Evolutionary conservation across 2,797 vertebrate genomes (phyloP).

Genomic region (Coreius guichenoti): DNA sequence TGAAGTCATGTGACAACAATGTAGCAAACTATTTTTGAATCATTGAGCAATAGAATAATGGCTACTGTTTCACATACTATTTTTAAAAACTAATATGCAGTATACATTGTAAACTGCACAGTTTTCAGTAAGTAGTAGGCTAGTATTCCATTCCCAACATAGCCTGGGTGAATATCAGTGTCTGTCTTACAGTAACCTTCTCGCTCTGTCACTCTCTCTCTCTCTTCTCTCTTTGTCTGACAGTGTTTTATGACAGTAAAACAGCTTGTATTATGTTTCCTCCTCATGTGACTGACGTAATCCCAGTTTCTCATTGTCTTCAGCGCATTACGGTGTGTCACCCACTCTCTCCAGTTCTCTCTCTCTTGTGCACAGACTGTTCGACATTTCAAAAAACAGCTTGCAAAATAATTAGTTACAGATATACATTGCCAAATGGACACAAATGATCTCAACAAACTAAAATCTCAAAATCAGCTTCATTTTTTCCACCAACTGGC

Average conservation of each 20-base stretch:
- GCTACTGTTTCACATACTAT: conserved; percentile 25
- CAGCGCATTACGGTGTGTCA: conserved; percentile 41
- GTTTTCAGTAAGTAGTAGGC: conserved; percentile 15
- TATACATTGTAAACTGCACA: not conserved
- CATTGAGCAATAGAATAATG: not conserved
- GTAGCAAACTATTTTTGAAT: not conserved
- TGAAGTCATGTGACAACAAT: not conserved
- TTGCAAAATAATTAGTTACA: conserved; percentile 41
- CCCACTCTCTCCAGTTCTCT: conserved; percentile 4
- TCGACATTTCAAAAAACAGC: conserved; percentile 23
- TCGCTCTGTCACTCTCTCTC: conserved; percentile 52
- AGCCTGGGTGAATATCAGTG: conserved; percentile 52
- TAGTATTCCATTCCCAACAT: conserved; percentile 28
- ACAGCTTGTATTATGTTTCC: conserved; percentile 73
- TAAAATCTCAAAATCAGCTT: conserved; percentile 25
- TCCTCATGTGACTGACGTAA: conserved; percentile 70
- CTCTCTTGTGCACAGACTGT: not conserved
- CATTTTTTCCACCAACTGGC: conserved; percentile 21
- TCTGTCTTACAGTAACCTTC: conserved; percentile 46
- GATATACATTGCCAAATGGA: conserved; percentile 33
- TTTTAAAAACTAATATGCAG: not conserved
- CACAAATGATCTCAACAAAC: conserved; percentile 40
- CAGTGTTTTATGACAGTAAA: conserved; percentile 57
- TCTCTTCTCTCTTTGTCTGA: conserved; percentile 42
- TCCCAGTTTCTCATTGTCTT: conserved; percentile 67